A percentile compares a stretch with the other conserved stretches of the same genome.
phyloP scores from a whole-genome alignment of 2,113 vertebrate species.

The Plectropomus leopardus region DNA sequence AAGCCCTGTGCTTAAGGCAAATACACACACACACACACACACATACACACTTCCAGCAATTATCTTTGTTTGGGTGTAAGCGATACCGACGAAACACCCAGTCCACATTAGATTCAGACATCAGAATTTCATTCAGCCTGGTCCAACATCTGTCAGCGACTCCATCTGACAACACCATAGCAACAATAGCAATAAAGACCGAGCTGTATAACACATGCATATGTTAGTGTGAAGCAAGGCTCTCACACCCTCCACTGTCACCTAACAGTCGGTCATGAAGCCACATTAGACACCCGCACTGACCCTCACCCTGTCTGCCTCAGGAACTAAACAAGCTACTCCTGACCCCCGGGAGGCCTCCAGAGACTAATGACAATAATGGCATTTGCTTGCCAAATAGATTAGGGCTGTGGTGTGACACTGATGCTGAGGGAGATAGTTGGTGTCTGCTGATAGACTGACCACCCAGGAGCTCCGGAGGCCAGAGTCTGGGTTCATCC shows the following conservation, averaged over 20 bases:
- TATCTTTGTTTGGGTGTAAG: constrained; percentile 62
- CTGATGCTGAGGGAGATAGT: constrained; percentile 61
- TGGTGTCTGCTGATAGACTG: constrained; percentile 71
- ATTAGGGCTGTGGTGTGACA: constrained; percentile 70
- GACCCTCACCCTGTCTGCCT: constrained; percentile 54
- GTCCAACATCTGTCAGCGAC: constrained; percentile 61
- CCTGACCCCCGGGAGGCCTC: constrained; percentile 72
- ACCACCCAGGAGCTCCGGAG: constrained; percentile 81
- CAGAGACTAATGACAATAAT: constrained; percentile 72
- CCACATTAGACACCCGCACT: constrained; percentile 26
- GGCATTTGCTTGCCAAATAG: constrained; percentile 79
- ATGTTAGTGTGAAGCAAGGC: constrained; percentile 21
- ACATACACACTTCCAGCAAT: constrained; percentile 34
- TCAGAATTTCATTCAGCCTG: constrained; percentile 50
- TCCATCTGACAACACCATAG: constrained; percentile 27
- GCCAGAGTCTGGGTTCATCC: constrained; percentile 61
- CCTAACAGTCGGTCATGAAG: constrained; percentile 39
- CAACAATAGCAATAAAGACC: constrained; percentile 40
- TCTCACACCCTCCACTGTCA: constrained; percentile 47
- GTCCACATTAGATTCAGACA: constrained; percentile 41
- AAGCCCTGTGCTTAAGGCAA: constrained; percentile 54
- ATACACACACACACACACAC: constrained; percentile 43
- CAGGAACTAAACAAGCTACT: constrained; percentile 78
- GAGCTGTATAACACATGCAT: constrained; percentile 13
- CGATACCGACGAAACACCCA: constrained; percentile 27